These are phyloP conservation scores for Pangasius larnaudii DNA, from an alignment of 2,797 vertebrate genomes.

Conservation along the genomic window DNA sequence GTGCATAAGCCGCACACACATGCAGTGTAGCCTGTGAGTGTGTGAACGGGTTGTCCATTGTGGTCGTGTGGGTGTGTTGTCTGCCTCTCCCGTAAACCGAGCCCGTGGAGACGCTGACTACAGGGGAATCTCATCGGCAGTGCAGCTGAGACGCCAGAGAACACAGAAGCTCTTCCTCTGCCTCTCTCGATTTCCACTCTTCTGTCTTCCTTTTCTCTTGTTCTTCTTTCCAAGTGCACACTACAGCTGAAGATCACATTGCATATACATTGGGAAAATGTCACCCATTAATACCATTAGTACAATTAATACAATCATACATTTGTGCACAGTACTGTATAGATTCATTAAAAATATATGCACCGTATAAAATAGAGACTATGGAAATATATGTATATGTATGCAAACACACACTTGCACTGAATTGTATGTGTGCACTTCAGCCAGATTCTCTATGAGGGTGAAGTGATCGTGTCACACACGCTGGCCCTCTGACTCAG, in stretches of 20 bases:
- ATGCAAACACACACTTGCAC: background rate
- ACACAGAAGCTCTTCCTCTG: conserved; percentile 65
- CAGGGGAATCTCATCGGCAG: conserved; percentile 76
- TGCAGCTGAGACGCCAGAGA: conserved; percentile 76
- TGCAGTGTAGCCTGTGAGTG: conserved; percentile 57
- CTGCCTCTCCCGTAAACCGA: conserved; percentile 71
- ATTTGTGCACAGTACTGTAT: background rate
- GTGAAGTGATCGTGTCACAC: conserved; percentile 67
- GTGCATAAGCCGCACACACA: conserved; percentile 23
- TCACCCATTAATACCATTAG: no score
- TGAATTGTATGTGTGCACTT: background rate
- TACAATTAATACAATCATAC: no score
- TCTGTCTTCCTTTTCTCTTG: conserved; percentile 50
- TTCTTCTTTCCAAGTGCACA: conserved; percentile 62
- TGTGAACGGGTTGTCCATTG: conserved; percentile 38
- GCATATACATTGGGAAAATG: background rate
- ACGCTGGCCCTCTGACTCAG: conserved; percentile 71
- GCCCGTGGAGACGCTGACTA: conserved; percentile 79
- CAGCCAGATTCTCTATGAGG: background rate
- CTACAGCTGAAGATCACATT: conserved; percentile 43
- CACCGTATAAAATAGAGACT: background rate
- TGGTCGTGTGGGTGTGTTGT: conserved; percentile 57
- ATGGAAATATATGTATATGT: background rate
- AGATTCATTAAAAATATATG: background rate
- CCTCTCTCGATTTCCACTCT: conserved; percentile 44